A percentile compares a stretch with the other conserved stretches of the same genome.
Evolutionary conservation across 2,797 vertebrate species (phyloP).

Genomic region (Onychomys arenicola): DNA sequence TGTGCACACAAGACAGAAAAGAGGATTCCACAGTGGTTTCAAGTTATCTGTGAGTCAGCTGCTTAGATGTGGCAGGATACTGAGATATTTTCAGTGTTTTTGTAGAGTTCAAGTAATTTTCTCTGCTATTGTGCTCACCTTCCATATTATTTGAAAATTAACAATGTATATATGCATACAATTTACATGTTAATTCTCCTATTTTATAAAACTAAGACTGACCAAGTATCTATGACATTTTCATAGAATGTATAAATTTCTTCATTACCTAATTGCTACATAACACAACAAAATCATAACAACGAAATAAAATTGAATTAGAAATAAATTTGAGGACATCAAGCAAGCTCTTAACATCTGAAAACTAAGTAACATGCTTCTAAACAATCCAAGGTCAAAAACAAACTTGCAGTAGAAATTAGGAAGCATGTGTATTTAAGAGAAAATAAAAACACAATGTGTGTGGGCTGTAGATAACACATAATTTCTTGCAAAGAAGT

Average conservation of each 20-base stretch:
- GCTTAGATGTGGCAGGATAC: not conserved
- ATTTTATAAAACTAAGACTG: not conserved
- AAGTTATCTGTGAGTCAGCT: not conserved
- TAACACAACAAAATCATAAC: not conserved
- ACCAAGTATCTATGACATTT: not conserved
- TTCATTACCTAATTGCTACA: not conserved
- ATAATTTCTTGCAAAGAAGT: not conserved
- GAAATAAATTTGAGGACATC: not conserved
- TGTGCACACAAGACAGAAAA: not conserved
- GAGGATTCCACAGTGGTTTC: not conserved
- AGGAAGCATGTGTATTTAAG: not conserved
- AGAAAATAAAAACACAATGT: not conserved
- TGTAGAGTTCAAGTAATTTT: not conserved
- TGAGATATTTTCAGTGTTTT: not conserved
- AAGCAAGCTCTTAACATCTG: not conserved
- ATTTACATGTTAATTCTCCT: not conserved
- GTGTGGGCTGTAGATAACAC: not conserved
- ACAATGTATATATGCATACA: not conserved
- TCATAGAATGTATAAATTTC: not conserved
- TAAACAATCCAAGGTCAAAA: not conserved
- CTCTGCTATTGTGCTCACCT: not conserved
- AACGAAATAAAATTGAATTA: not conserved
- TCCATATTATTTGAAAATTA: conserved; percentile 1
- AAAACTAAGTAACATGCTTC: not conserved
- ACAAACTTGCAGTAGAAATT: not conserved